Conservation (phyloP, 2,113 vertebrate genomes). For the Laticauda colubrina region DNA sequence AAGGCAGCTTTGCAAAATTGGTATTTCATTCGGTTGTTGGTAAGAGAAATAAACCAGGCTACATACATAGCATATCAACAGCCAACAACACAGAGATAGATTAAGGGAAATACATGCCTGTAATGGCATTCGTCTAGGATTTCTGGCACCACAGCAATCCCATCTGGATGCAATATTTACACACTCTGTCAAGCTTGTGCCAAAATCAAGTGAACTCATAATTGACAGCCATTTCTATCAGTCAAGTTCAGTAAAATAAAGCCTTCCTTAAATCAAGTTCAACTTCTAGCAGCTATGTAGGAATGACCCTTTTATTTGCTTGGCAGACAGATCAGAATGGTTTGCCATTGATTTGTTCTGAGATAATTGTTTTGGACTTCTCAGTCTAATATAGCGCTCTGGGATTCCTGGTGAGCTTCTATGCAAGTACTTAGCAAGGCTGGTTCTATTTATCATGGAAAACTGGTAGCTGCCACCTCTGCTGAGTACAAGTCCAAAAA, state of each 20-base stretch:
- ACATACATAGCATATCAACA: slow-evolving; percentile 25
- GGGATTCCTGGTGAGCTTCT: neutral
- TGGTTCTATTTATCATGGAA: neutral
- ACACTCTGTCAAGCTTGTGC: slow-evolving; percentile 39
- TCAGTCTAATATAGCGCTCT: neutral
- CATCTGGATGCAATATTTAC: slow-evolving; percentile 68
- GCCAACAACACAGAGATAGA: slow-evolving; percentile 51
- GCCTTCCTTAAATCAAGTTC: neutral
- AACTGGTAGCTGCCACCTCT: neutral
- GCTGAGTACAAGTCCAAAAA: slow-evolving; percentile 40
- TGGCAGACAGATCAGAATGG: neutral
- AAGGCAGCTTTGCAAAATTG: slow-evolving; percentile 39
- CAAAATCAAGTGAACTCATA: slow-evolving; percentile 62
- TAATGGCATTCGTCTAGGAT: slow-evolving; percentile 71
- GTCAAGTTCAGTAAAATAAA: slow-evolving; percentile 34
- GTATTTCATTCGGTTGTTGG: slow-evolving; percentile 23
- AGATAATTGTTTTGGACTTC: neutral
- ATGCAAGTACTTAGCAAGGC: neutral
- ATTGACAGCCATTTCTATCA: slow-evolving; percentile 40
- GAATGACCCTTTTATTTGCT: neutral
- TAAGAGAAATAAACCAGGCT: slow-evolving; percentile 34
- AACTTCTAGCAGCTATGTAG: neutral
- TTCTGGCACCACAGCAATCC: slow-evolving; percentile 72
- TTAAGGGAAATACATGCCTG: slow-evolving; percentile 60
- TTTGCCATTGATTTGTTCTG: neutral